phyloP scores from a whole-genome alignment of 2,797 vertebrate genomes.

The Diglossa cyanea region DNA sequence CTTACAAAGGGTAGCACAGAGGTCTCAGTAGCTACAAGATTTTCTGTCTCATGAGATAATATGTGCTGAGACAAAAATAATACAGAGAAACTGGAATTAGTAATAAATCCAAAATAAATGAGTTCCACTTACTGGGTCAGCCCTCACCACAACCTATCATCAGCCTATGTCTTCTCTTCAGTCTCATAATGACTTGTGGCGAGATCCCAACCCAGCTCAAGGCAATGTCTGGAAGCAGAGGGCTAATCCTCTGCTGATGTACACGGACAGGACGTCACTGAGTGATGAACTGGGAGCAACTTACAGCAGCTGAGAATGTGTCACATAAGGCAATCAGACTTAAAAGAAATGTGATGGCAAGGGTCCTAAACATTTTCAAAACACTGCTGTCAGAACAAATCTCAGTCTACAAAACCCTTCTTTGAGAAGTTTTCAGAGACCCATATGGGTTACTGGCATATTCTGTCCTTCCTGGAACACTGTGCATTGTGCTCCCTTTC shows the following conservation, averaged over 20 bases:
- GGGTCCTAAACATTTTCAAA: conserved; percentile 36
- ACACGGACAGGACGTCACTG: neutral
- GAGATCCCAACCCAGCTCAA: neutral
- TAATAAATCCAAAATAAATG: conserved; percentile 7
- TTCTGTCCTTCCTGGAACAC: conserved; percentile 27
- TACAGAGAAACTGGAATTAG: neutral
- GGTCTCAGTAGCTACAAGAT: neutral
- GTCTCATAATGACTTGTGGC: neutral
- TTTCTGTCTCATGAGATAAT: neutral
- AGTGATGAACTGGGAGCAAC: conserved; percentile 9
- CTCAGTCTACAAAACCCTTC: neutral
- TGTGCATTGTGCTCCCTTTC: neutral
- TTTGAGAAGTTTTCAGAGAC: conserved; percentile 10
- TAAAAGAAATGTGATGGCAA: conserved; percentile 26
- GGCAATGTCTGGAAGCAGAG: neutral
- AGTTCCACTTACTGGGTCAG: neutral
- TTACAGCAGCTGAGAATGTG: neutral
- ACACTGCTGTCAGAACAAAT: conserved; percentile 15
- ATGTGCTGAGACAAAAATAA: neutral
- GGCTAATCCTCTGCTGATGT: neutral
- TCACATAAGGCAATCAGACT: conserved; percentile 36
- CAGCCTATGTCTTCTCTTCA: neutral
- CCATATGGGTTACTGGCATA: neutral
- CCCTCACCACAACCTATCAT: neutral
- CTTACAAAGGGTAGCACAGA: neutral